A percentile compares a stretch with the other conserved stretches of the same genome.
Evolutionary conservation across 2,888 invertebrate genomes (phyloP).

Genomic region (Aspidiotus destructor): DNA sequence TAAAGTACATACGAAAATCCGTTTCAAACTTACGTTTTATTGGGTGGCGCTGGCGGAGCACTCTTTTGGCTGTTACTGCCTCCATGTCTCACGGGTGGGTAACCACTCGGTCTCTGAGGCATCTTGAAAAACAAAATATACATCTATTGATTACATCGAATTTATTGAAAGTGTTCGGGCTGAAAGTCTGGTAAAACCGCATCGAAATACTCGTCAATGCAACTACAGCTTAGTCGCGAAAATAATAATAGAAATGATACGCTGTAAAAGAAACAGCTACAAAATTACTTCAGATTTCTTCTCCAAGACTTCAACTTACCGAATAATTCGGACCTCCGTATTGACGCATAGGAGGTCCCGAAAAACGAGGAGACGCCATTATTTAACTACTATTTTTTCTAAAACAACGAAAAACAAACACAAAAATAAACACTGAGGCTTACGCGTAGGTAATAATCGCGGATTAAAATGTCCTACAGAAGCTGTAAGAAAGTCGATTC

Average conservation of each 20-base stretch:
- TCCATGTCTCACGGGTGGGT: conserved; percentile 49
- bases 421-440: conserved; percentile 31
- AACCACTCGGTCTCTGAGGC: conserved; percentile 23
- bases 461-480: conserved; percentile 28
- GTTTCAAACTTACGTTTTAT: conserved; percentile 43
- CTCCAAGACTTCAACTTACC: conserved; percentile 46
- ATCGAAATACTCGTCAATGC: no score
- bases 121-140: background rate
- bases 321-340: conserved; percentile 66
- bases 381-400: conserved; percentile 28
- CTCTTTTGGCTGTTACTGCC: conserved; percentile 45
- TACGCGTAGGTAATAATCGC: conserved; percentile 28
- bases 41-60: conserved; percentile 41
- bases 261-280: background rate
- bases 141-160: no score
- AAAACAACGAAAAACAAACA: conserved; percentile 33
- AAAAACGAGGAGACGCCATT: conserved; percentile 50
- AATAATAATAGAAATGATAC: background rate
- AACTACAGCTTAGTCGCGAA: background rate
- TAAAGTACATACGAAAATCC: background rate
- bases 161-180: no score
- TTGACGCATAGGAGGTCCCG: conserved; percentile 47
- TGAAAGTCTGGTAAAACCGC: no score
- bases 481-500: conserved; percentile 23
- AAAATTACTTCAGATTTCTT: conserved; percentile 2